phyloP scores from a whole-genome alignment of 2,113 vertebrate species.

The Ceyx margarethae region DNA sequence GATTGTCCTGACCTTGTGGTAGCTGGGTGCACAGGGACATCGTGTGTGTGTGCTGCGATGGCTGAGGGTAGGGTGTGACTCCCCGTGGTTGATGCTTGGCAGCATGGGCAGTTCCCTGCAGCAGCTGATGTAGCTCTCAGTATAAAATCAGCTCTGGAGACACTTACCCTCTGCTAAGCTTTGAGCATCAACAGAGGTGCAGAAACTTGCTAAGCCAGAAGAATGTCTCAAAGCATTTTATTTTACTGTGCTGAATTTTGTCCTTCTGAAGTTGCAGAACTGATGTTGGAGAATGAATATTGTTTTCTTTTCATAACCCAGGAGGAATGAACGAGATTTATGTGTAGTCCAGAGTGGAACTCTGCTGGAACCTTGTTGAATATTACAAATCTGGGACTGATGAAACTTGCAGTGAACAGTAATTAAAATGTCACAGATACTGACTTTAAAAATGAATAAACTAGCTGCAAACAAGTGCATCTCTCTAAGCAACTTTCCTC shows the following conservation, averaged over 20 bases:
- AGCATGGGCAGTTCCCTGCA: neutral
- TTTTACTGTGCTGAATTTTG: neutral
- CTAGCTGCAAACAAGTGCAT: neutral
- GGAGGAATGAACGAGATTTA: neutral
- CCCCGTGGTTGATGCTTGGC: fast-evolving
- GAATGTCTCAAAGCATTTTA: neutral
- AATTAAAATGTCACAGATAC: neutral
- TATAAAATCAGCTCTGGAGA: neutral
- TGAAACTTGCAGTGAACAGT: neutral
- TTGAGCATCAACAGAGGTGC: neutral
- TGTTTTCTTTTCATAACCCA: neutral
- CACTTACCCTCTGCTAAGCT: neutral
- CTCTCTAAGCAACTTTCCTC: neutral
- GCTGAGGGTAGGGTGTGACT: neutral
- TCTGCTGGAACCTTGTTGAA: neutral
- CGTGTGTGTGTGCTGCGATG: neutral
- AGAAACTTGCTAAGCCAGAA: neutral
- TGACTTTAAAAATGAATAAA: neutral
- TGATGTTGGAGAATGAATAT: neutral
- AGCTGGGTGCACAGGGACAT: neutral
- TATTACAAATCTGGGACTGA: neutral
- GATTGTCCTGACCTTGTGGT: neutral
- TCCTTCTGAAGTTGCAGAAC: neutral
- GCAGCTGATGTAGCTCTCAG: neutral
- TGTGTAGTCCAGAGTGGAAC: neutral